Evolutionary conservation across 2,888 invertebrate genomes (phyloP), one percentile per base, ranked within the genome.

Genomic region (Globia sparganii): DNA sequence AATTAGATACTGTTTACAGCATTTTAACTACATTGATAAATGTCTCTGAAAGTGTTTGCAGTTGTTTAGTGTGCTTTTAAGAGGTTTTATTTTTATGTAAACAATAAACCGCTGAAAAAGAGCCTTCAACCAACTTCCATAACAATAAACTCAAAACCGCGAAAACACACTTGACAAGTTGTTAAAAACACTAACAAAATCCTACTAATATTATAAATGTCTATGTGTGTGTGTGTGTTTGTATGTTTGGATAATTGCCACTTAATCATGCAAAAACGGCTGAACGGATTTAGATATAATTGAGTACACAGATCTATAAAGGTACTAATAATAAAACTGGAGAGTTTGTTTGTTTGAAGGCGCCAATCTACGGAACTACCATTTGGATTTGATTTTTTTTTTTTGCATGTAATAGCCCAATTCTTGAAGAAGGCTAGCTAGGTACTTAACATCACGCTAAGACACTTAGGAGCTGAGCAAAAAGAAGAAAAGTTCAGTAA

Each of bases 101-200:
- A 67, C 53, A 15, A 34, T 67, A 31, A 71, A 58, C 15, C 11
- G 9, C 40, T 49, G 37, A 25, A 65, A 78, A 80, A 66, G 15
- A 62, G 15, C 65, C 40, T 67, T 53, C 31, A 49, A 67, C 53
- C 21, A 43, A n/a, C 53, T 43, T 37, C 58, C 25, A 53, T 83
- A 53, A 64, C 64, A 83, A 81, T 72, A 72, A 77, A 69, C 25
- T 46, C 34, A 49, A 78, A 78, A 73, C 78, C 49, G 43, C 58
- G 58, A 49, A 58, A 84, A 70, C 43, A 82, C 58, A 80, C 70
- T 75, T 67, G 81, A 70, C 62, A 86, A 86, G 76, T 87, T 82
- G 70, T 81, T 75, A 76, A 84, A 87, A 82, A 84, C 70, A 80
- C 65, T 66, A 76, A 67, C 37, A 40, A 69, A 76, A 76, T 61